A percentile compares a stretch with the other conserved stretches of the same genome.
Conservation (phyloP, 2,113 vertebrate species). For the Taxidea taxus region DNA sequence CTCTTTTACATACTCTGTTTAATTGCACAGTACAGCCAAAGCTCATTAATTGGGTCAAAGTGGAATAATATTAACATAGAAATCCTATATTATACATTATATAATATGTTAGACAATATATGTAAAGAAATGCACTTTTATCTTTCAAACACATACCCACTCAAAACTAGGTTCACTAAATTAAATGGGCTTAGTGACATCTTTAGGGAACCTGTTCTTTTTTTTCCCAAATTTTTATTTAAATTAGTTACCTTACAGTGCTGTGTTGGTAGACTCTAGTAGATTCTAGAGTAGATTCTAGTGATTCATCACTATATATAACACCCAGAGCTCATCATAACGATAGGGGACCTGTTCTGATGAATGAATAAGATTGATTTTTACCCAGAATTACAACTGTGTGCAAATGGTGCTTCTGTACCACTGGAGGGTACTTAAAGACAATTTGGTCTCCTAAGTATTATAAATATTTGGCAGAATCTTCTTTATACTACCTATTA, state of each 20-base stretch:
- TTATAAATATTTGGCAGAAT: not conserved
- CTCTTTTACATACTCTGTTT: slow-evolving; percentile 3
- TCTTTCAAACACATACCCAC: not conserved
- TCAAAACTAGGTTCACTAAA: slow-evolving; percentile 24
- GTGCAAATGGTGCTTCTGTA: not conserved
- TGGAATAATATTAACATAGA: not conserved
- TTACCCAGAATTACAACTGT: slow-evolving; percentile 31
- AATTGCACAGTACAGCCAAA: not conserved
- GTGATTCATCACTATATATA: not conserved
- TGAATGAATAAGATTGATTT: slow-evolving; percentile 17
- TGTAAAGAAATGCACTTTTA: slow-evolving; percentile 31
- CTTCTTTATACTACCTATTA: slow-evolving; percentile 2
- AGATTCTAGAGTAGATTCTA: not conserved
- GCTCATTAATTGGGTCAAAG: slow-evolving; percentile 16
- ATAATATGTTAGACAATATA: not conserved
- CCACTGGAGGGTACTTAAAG: not conserved
- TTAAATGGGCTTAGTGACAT: not conserved
- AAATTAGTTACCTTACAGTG: not conserved
- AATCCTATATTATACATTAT: not conserved
- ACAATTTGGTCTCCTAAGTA: not conserved
- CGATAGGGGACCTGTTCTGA: not conserved
- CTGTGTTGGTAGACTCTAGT: no score
- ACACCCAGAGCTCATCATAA: not conserved
- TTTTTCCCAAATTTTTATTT: not conserved
- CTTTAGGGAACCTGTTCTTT: not conserved